Evolutionary conservation across 2,113 vertebrate species (phyloP), one percentile per base, ranked within the genome.

Genomic region (Dicrurus megarhynchus): DNA sequence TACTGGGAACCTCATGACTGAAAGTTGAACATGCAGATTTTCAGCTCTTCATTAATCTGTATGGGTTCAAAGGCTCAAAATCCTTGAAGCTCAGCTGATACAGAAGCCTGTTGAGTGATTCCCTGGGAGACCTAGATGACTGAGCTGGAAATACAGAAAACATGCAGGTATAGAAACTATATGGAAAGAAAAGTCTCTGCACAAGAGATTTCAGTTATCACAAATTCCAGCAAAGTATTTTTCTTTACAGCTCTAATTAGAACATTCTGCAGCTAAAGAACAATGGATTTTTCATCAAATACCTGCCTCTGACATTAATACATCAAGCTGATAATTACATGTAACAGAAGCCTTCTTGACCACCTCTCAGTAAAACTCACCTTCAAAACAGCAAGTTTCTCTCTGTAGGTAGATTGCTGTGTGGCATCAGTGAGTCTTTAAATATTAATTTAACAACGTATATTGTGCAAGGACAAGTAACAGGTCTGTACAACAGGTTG

Each of bases 311-410:
- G 39, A 41, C 76, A 64, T 53, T 53, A 90, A 65, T 76, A 46
- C 32, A 46, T 90, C 63, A 80, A 37, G 21, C 13, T 84, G 74
- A 69, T 87, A 64, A 71, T 85, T 75, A 23, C 12, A 17, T 68
- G 21, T 73, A 80, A 49, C 19, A 73, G 53, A 82, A 87, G 39
- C 42, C 20, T 90, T 87, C 67, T 76, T 95, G 69, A 71, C 64
- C 15, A 49, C 16, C n/a, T 83, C 50, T 86, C 79, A 86, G n/a
- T 26, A 92, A 75, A 89, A 60, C 1, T 90, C 41, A 26, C 68
- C 59, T 92, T 93, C 88, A 94, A 90, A 92, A 42, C 53, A 68
- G 42, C n/a, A 91, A 82, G 53, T 84, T 75, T 84, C 19, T 81
- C 17, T 67, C 26, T 41, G 2, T 86, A 37, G 42, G 39, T 81